Evolutionary conservation across 2,888 invertebrate species (phyloP), one percentile per base, ranked within the genome.

Genomic region (Catocala sponsa): DNA sequence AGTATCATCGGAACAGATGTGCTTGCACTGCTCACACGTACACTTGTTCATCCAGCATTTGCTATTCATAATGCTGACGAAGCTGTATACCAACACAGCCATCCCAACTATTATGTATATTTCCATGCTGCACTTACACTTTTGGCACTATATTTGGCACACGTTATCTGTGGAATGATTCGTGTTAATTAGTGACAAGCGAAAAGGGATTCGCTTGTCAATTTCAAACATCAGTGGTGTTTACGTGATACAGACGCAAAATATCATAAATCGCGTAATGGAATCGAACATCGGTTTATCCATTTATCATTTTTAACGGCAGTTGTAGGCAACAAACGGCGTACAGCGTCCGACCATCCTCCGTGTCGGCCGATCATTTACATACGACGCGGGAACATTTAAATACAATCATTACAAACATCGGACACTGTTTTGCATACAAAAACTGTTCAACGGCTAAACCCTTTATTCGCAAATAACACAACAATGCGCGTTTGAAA

Each of bases 51-150:
- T 84, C 88, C 91, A 92, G 68, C 92, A 91, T 57, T 90, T 86
- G 59, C 89, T 85, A 74, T 89, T 92, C 60, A 87, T 47, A 13
- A 91, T 62, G 44, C 89, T 82, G 55, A 89, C 81, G 32, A 92
- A 73, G 54, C 87, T 84, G 78, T 94, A 94, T 38, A 93, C 83
- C 74, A 94, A 76, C 65, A 94, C 87, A 59, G 88, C 93, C 82
- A 93, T 85, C 63, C 92, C 92, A 59, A 94, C 70, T 63, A 94
- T 84, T 62, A 92, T 72, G 80, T 91, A 93, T 77, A 94, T 83
- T 86, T 94, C 94, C 93, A 94, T 93, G 55, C 70, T 86, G 83
- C 63, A 73, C 68, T 72, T 54, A 50, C 63, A 70, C 62, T 57
- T 41, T 80, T 83, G 80, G 77, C 83, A 82, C 80, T 72, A 68